A percentile compares a stretch with the other conserved stretches of the same genome.
These are phyloP conservation scores for Actinia tenebrosa DNA, from an alignment of 64 coral and sea anemone species.

Conservation along the genomic window DNA sequence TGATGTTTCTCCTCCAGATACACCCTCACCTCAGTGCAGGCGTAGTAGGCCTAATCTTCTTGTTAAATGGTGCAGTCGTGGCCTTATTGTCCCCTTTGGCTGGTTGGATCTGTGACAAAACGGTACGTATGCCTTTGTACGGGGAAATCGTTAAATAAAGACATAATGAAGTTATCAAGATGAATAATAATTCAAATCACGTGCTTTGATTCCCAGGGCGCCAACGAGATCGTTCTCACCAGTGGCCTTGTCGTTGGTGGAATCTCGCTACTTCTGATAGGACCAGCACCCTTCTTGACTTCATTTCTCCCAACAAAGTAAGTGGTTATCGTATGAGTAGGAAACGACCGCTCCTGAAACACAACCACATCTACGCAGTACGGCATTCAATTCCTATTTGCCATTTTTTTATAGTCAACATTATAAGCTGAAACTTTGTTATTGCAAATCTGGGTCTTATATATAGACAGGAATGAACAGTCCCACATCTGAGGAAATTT, in stretches of 20 bases:
- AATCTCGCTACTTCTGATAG: neutral
- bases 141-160: too few species aligned
- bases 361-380: too few species aligned
- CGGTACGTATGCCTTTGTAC: neutral
- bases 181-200: neutral
- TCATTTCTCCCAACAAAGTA: constrained; percentile 13
- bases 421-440: too few species aligned
- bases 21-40: neutral
- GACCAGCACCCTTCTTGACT: constrained; percentile 8
- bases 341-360: neutral
- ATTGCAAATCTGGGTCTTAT: too few species aligned
- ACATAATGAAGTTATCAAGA: neutral
- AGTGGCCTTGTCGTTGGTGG: constrained; percentile 13
- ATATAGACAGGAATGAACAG: too few species aligned
- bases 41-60: neutral
- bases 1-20: neutral
- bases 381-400: too few species aligned
- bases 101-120: constrained; percentile 11
- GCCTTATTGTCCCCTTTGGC: neutral
- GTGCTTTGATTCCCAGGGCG: neutral
- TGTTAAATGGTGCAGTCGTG: neutral
- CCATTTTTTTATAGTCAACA: too few species aligned
- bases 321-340: neutral
- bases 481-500: too few species aligned
- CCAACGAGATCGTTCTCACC: neutral